Evolutionary conservation across 2,113 vertebrate species (phyloP), one percentile per base, ranked within the genome.

Genomic region (Promerops cafer): DNA sequence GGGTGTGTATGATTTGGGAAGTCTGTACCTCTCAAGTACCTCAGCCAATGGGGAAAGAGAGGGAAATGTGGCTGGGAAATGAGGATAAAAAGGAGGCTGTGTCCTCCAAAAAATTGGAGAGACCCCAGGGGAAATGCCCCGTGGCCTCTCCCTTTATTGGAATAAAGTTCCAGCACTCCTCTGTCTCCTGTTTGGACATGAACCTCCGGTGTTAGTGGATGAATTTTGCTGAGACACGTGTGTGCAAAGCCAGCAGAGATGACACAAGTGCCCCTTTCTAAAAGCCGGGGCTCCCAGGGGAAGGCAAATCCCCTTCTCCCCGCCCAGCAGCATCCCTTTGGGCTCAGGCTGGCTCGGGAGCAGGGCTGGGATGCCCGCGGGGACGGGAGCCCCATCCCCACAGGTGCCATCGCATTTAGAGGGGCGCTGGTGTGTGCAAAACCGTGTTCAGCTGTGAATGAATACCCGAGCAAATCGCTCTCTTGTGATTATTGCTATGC

Each of bases 51-150:
- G 24, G 49, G 26, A 53, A 44, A 23, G 49, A 35, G 24, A 64
- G 8, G 47, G 9, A 53, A 10, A 52, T 16, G 14, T 1, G 2
- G 22, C 2, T 12, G 10, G 35, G 37, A 42, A 79, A 64, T 79
- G 3, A 3, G 39, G 49, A 79, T 65, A 7, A 64, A 53, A 44
- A 44, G 24, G 30, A n/a, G 19, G 30, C 14, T 53, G 19, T 0
- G 0, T 22, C 31, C 31, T 53, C 24, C 15, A 44, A 53, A 53
- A 44, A 11, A 18, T 15, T 0, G 1, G 39, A 44, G 31, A 64
- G 7, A 53, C 2, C 4, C 60, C 24, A 53, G 3, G 17, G 47
- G 23, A 13, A 40, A 78, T 28, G 1, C 37, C 47, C 37, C 37
- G 42, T 5, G 24, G 24, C 24, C 49, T 79, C 49, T 53, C 19